Evolutionary conservation across 37 sponge, comb jelly and placozoan genomes (phyloP), one percentile per base, ranked within the genome.

Genomic region (Petrosia ficiformis): DNA sequence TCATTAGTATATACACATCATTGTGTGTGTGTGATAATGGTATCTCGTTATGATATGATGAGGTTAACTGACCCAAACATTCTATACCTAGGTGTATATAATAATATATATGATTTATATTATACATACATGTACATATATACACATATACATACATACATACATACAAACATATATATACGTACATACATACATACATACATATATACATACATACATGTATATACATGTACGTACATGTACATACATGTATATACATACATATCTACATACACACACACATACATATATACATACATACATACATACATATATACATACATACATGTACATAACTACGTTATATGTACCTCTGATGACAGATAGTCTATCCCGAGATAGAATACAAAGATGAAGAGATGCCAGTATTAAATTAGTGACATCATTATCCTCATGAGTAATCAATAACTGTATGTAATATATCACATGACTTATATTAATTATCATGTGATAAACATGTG

Each of bases 21-120:
- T 6, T 0, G 31, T 56, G 76, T 3, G 80, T 74, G 26, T 11
- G 11, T 24, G 38, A 22, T 28, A 86, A 61, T 0, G 60, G 3
- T 0, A 59, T n/a, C 57, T 71, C 54, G 52, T 86, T 86, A 61
- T 44, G 56, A n/a, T 42, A 43, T 22, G 36, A 63, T 80, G 73
- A 78, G 35, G 80, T 39, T 33, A 85, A 31, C 69, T 67, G 66
- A 34, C 80, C 73, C 57, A 85, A 61, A 1, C 68, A 43, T 39
- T 73, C 73, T 16, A 85, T 24, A 68, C 74, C 86, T 85, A 74
- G 21, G 57, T 0, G 28, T 0, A 63, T 32, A 32, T 16, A 63
- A 4, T 10, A 6, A 38, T 44, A 36, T 3, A 58, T 22, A 25
- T 44, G 4, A 6, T 40, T 22, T 72, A 21, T 6, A 41, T 5